Percentiles rank a stretch among this genome's conserved stretches.
Conservation (phyloP, 2,113 vertebrate species). For the Apodemus sylvaticus region DNA sequence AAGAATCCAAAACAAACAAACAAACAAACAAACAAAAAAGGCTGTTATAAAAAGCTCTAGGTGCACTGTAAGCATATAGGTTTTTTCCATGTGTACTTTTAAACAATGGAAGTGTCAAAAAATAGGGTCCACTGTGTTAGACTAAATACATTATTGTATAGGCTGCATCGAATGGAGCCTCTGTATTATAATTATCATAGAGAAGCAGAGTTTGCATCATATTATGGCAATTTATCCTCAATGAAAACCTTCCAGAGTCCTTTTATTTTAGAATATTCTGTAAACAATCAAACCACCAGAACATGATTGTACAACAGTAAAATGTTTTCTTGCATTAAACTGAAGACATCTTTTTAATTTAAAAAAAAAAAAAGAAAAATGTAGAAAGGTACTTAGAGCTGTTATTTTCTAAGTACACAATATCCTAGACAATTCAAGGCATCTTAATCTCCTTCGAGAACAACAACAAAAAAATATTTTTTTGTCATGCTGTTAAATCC, state of each 20-base stretch:
- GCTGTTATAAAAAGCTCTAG: neutral
- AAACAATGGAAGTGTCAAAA: neutral
- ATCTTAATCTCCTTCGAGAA: constrained; percentile 88
- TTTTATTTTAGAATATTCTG: neutral
- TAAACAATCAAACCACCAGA: neutral
- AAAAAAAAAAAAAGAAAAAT: constrained; percentile 79
- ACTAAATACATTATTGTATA: neutral
- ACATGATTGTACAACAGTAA: constrained; percentile 92
- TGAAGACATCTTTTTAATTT: constrained; percentile 85
- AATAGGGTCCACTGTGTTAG: neutral
- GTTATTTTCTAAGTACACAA: constrained; percentile 91
- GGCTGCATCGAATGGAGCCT: neutral
- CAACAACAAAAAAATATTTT: constrained; percentile 84
- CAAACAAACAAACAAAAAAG: constrained; percentile 77
- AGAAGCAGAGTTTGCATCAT: neutral
- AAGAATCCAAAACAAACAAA: constrained; percentile 83
- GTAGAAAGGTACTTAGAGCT: constrained; percentile 87
- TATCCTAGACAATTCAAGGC: constrained; percentile 89
- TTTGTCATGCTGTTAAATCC: constrained; percentile 91
- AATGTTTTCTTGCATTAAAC: constrained; percentile 88
- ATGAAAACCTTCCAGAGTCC: neutral
- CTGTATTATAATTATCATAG: neutral
- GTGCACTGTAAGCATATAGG: neutral
- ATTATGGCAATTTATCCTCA: neutral
- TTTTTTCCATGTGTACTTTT: neutral